Evolutionary conservation across 2,113 vertebrate genomes (phyloP).

Genomic region (Prolemur simus): DNA sequence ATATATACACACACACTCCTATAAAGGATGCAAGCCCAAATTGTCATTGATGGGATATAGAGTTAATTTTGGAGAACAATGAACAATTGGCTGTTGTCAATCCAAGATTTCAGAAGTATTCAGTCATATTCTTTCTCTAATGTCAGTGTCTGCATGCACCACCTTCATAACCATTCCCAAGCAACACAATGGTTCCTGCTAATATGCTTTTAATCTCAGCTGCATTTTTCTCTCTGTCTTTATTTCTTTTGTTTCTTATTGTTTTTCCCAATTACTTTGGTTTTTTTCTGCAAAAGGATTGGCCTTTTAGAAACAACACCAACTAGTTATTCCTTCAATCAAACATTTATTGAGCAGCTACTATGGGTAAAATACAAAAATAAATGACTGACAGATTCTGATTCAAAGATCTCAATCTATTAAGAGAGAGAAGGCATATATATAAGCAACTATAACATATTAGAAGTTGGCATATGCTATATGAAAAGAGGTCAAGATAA

Average conservation of each 20-base stretch:
- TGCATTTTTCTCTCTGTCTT: neutral
- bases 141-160: neutral
- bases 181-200: neutral
- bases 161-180: neutral
- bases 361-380: conserved; percentile 32
- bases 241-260: conserved; percentile 19
- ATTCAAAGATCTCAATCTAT: conserved; percentile 40
- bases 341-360: conserved; percentile 52
- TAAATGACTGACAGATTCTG: conserved; percentile 21
- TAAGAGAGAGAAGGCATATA: conserved; percentile 28
- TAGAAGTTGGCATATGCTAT: neutral
- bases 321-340: conserved; percentile 21
- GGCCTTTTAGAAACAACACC: neutral
- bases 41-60: neutral
- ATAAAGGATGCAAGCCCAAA: neutral
- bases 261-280: neutral
- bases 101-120: neutral
- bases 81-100: neutral
- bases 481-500: conserved; percentile 47
- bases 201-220: neutral
- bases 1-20: neutral
- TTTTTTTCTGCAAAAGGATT: conserved; percentile 3
- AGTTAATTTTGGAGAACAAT: neutral
- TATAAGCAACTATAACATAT: conserved; percentile 12
- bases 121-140: neutral